These are phyloP conservation scores for Yponomeuta evonymella DNA, from an alignment of 2,888 invertebrate species.

Conservation along the genomic window DNA sequence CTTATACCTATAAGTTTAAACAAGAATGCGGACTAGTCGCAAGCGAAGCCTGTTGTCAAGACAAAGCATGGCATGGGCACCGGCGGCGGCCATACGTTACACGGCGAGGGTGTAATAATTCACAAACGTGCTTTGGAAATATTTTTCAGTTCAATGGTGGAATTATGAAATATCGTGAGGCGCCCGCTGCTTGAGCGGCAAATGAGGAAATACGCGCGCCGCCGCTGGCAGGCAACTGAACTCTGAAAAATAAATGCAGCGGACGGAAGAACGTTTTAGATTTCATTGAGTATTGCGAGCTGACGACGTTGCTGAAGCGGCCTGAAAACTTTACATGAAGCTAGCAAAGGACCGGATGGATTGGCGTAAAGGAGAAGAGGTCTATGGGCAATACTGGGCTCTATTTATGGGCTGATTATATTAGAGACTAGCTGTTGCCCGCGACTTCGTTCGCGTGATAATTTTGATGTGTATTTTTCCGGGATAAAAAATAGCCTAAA, in stretches of 20 bases:
- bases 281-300: neutral
- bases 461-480: no score
- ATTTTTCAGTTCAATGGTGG: slow-evolving; percentile 23
- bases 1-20: neutral
- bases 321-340: no score
- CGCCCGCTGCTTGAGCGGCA: slow-evolving; percentile 16
- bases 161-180: slow-evolving; percentile 23
- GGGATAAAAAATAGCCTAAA: no score
- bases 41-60: slow-evolving; percentile 14
- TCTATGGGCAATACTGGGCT: no score
- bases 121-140: slow-evolving; percentile 20
- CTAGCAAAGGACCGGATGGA: no score
- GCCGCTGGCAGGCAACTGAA: neutral
- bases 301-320: no score
- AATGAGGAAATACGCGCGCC: slow-evolving; percentile 19
- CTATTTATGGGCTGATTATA: no score
- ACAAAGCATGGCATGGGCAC: slow-evolving; percentile 10
- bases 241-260: neutral
- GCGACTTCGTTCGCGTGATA: no score
- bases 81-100: slow-evolving; percentile 14
- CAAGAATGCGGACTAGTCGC: neutral
- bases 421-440: no score
- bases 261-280: neutral
- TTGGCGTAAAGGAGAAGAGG: no score
- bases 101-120: slow-evolving; percentile 14